These are phyloP conservation scores for Lanistes nyassanus DNA, from an alignment of 1,140 invertebrate genomes.

Conservation along the genomic window DNA sequence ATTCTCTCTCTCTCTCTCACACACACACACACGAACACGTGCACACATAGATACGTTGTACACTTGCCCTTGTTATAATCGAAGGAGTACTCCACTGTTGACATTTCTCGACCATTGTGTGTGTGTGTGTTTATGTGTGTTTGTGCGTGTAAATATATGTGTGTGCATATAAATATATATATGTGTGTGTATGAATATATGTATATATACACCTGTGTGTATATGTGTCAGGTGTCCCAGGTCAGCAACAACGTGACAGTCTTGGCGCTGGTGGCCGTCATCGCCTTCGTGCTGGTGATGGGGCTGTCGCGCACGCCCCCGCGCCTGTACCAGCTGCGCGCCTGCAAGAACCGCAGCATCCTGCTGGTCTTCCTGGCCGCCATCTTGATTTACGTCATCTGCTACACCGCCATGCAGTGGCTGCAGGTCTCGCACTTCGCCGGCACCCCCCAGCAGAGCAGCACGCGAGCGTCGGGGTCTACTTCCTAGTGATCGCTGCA, in stretches of 20 bases:
- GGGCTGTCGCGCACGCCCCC: constrained; percentile 37
- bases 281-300: constrained; percentile 39
- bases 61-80: too few species aligned
- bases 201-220: neutral
- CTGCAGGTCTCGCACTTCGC: constrained; percentile 57
- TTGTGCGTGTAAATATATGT: neutral
- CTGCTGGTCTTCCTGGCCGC: constrained; percentile 52
- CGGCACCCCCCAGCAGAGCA: constrained; percentile 53
- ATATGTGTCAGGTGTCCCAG: constrained; percentile 27
- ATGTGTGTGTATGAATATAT: constrained; percentile 1
- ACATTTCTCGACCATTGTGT: neutral
- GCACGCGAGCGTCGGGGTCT: neutral
- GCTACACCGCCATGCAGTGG: constrained; percentile 60
- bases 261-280: constrained; percentile 42
- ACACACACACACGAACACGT: too few species aligned
- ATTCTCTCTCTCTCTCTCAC: too few species aligned
- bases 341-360: constrained; percentile 55
- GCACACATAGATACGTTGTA: too few species aligned
- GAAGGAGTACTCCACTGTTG: too few species aligned
- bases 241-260: constrained; percentile 31
- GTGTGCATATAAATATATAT: too few species aligned
- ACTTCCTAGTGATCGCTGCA: neutral
- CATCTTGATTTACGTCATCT: constrained; percentile 58
- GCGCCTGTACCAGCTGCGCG: constrained; percentile 39
- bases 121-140: constrained; percentile 7